Conservation (phyloP, 2,113 vertebrate species). For the Marmota flaviventris region DNA sequence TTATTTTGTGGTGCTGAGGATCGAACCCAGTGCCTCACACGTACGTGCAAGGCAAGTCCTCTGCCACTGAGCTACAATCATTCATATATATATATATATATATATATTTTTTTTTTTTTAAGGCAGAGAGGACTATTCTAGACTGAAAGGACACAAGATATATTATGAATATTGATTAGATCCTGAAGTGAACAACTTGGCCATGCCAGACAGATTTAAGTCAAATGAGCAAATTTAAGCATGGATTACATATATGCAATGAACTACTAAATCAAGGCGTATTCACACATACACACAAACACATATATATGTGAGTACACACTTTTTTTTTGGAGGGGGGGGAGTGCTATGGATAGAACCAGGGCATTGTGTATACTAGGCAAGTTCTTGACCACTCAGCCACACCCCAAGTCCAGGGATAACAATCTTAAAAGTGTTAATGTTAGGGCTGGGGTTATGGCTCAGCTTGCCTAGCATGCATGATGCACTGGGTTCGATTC, state of each 20-base stretch:
- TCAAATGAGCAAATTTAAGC: conserved; percentile 4
- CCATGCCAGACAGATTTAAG: background rate
- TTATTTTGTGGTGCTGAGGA: too few species aligned
- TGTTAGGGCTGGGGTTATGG: background rate
- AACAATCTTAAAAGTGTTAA: background rate
- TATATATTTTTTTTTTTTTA: too few species aligned
- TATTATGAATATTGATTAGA: background rate
- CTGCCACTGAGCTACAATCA: too few species aligned
- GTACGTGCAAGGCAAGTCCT: too few species aligned
- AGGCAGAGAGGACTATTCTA: background rate
- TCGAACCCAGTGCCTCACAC: too few species aligned
- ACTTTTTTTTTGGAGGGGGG: background rate
- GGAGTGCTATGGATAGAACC: background rate
- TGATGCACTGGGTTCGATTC: too few species aligned
- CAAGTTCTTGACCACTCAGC: background rate
- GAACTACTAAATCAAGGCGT: background rate
- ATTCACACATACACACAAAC: too few species aligned
- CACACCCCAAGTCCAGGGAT: background rate
- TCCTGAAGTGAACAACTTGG: background rate
- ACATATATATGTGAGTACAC: too few species aligned
- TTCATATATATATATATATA: too few species aligned
- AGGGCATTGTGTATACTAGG: background rate
- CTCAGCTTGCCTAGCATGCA: too few species aligned
- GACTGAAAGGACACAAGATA: background rate
- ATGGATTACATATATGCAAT: background rate